Base-by-base conservation (phyloP, 2,113 vertebrate species). In the Cyanoliseus patagonus region DNA sequence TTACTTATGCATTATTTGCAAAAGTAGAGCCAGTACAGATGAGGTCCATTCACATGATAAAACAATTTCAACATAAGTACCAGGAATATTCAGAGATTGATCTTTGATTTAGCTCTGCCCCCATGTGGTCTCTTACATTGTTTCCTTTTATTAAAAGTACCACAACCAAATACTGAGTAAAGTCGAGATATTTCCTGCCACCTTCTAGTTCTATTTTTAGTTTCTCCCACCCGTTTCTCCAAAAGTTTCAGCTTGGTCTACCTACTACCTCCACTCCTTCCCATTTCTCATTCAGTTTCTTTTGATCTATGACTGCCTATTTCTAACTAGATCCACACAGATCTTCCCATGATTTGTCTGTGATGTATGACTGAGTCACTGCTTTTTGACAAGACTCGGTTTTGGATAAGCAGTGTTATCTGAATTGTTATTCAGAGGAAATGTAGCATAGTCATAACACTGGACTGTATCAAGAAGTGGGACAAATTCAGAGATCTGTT, bases 91-190 rank as follows among this genome's bases (percentile, higher is more conserved):
- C 77, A 86, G 35, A 61, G 47, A 78, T n/a, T 55, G 62, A 95
- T 91, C 83, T 91, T 82, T 92, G 84, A 96, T 94, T 94, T 91
- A 91, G 91, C 49, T 93, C 95, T 96, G 95, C 94, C 89, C 94
- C 95, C 96, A 76, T 73, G 93, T 96, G 94, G 94, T 89, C 70
- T 89, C 27, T 76, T 61, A 35, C 2, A 1, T n/a, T 78, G 30
- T 23, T 92, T 91, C 72, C 37, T 75, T 78, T 87, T 49, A 69
- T 31, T 69, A 46, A 52, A 80, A 90, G 39, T 30, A 51, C 13
- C 7, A 22, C 55, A 30, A 13, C 7, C 27, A 62, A 90, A 73
- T 72, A 39, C 22, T 77, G 52, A 9, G 16, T 24, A 46, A 82
- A 49, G 10, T 30, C 3, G 7, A 76, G 25, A 17, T 42, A 47